Evolutionary conservation across 2,888 invertebrate species (phyloP), one percentile per base, ranked within the genome.

Genomic region (Exephanes ischioxanthus): DNA sequence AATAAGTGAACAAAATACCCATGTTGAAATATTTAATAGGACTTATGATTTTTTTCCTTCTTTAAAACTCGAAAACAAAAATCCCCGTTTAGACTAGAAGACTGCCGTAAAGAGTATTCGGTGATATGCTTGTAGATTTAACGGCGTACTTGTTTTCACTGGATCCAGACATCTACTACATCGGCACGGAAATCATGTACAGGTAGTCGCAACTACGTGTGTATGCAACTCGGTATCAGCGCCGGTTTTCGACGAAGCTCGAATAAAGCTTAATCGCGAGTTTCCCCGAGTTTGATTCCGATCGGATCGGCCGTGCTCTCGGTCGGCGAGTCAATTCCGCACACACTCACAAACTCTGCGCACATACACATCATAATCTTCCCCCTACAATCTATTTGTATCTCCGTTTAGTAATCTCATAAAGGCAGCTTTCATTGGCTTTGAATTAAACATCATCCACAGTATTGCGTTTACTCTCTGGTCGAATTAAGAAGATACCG

Each of bases 271-370:
- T 67, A 33, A 75, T 58, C 80, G 66, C 11, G 67, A 80, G 73
- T 45, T 67, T 26, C 80, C 80, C 63, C 80, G 68, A 75, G 75
- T 81, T 81, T 75, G 80, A 81, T 81, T 81, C 75, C 73, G 73
- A 81, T 81, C 80, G 80, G 73, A 67, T 80, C 41, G 58, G 45
- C 48, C 58, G 41, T 14, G 11, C 68, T 58, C 73, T 58, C 68
- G 11, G 41, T 41, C 11, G 9, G 11, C 41, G 11, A 41, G 41
- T 11, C 41, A 41, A 41, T 41, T 41, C 3, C 41, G 11, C 41
- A 41, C 45, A 16, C 45, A 16, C 45, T 16, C 4, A 48, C 45
- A 16, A 2, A 48, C 45, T 41, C 41, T 11, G 45, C 16, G 16
- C 45, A 16, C 16, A 16, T 48, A 2, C 16, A 4, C 16, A 48